Evolutionary conservation across 1,140 invertebrate species (phyloP), one percentile per base, ranked within the genome.

Genomic region (Drosophila murphyi): DNA sequence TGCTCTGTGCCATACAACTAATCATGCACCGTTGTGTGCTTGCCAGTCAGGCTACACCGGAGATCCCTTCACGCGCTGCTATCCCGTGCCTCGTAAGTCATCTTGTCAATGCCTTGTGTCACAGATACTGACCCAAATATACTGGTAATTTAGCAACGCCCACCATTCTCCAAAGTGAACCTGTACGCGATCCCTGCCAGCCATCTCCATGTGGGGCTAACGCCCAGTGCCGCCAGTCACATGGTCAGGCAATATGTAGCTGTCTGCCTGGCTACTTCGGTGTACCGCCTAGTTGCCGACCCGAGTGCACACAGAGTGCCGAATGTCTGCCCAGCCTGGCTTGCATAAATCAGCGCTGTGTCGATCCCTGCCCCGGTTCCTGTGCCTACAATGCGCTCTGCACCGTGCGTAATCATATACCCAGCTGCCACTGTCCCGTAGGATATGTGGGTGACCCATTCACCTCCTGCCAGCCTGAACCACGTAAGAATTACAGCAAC

Each of bases 401-500:
- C 72, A 93, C 93, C 45, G 95, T 95, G 50, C 92, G 94, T 34
- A 95, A 95, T 75, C 94, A 95, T 50, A 94, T 94, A 10, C 94
- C 96, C 4, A 95, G 94, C 64, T 97, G 96, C 75, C 91, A 92
- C 32, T 97, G 96, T 91, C 91, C 94, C 43, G 86, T 92, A 10
- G 94, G 95, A 54, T 96, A 95, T 77, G 93, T 94, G n/a, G 96
- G 96, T 48, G 95, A 96, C 93, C 96, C 96, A 12, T 96, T 89
- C 60, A 77, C 74, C 50, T 68, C 7, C 32, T 91, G 86, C 48
- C 77, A 78, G 2, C 78, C 60, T 1, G 41, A 92, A 76, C 80
- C 92, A 79, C 82, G 79, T 55, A 93, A 94, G 74, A 95, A 76
- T 78, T 93, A 71, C 5, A 28, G 1, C 50, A 39, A 3, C 43